Evolutionary conservation across 2,797 vertebrate species (phyloP).

Genomic region (Buphagus erythrorhynchus): DNA sequence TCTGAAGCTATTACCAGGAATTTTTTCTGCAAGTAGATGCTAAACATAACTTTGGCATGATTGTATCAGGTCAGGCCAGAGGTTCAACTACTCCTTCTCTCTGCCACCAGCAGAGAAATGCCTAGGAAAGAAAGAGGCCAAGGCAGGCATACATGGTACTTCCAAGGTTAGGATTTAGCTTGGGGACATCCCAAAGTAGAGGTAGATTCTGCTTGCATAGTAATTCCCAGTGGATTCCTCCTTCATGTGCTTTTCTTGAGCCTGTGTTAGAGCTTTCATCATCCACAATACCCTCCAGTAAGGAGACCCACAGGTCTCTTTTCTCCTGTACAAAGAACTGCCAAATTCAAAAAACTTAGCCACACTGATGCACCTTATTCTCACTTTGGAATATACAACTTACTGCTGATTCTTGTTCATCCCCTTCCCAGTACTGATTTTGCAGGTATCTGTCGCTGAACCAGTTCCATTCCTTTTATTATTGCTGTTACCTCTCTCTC

Average conservation of each 20-base stretch:
- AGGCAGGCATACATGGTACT: neutral
- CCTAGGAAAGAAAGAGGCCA: neutral
- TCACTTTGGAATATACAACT: neutral
- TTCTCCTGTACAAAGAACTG: neutral
- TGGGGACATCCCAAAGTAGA: neutral
- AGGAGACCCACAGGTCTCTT: neutral
- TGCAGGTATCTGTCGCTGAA: neutral
- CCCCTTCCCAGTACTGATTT: neutral
- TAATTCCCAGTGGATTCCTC: neutral
- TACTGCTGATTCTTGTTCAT: neutral
- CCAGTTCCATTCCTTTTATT: neutral
- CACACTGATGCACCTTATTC: neutral
- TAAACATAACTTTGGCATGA: neutral
- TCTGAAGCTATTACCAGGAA: neutral
- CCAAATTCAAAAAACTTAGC: neutral
- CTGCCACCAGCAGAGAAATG: neutral
- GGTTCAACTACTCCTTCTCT: neutral
- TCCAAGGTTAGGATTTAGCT: neutral
- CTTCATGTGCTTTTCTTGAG: neutral
- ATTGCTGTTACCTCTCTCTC: neutral
- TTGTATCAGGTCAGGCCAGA: neutral
- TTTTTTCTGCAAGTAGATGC: neutral
- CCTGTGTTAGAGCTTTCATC: neutral
- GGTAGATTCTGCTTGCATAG: neutral
- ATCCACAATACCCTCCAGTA: fast-evolving